These are phyloP conservation scores for Cyprinodon tularosa DNA, from an alignment of 2,113 vertebrate species.

Conservation along the genomic window DNA sequence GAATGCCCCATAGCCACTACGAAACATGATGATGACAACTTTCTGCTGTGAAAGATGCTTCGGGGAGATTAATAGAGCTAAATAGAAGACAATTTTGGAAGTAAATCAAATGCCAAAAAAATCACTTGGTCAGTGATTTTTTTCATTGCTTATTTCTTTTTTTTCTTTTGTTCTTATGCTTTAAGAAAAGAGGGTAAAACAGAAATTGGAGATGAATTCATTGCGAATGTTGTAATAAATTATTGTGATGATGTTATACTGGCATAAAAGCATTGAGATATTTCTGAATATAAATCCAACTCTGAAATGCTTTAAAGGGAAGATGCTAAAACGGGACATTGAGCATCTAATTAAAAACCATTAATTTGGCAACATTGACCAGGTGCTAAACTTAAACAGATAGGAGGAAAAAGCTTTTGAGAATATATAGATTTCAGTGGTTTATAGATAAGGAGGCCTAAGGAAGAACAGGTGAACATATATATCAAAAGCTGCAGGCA, in stretches of 20 bases:
- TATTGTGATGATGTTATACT: neutral
- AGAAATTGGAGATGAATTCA: neutral
- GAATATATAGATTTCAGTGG: neutral
- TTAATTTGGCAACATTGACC: neutral
- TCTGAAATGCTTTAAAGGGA: no score
- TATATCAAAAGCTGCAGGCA: neutral
- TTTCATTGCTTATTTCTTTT: neutral
- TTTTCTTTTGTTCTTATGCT: neutral
- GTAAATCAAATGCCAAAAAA: no score
- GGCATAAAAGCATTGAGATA: neutral
- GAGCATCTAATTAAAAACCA: neutral
- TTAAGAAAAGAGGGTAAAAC: neutral
- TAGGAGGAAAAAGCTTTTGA: neutral
- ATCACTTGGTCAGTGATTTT: neutral
- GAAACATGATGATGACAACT: no score
- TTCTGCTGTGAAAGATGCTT: no score
- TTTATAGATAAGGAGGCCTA: neutral
- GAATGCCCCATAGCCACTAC: no score
- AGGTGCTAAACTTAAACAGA: neutral
- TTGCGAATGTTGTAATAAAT: neutral
- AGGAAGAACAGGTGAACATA: neutral
- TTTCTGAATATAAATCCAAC: neutral
- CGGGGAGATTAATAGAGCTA: no score
- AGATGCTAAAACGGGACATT: neutral
- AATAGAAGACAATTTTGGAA: no score